These are phyloP conservation scores for Plemyria rubiginata DNA, from an alignment of 2,888 invertebrate species.

Conservation along the genomic window DNA sequence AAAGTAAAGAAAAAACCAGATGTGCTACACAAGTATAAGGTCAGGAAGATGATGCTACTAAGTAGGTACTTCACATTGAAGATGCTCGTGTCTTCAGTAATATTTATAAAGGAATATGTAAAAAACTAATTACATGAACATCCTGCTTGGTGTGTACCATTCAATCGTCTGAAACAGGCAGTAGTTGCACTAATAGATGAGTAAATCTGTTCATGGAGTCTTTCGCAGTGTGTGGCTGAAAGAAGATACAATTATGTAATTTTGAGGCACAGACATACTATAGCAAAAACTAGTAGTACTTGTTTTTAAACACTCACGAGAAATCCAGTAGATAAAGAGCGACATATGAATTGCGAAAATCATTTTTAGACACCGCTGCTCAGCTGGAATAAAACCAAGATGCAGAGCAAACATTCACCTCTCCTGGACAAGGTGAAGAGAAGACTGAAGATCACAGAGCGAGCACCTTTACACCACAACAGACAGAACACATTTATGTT, in stretches of 20 bases:
- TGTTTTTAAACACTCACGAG: conserved; percentile 25
- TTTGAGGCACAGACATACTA: not conserved
- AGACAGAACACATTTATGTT: too few species aligned
- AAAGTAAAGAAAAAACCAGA: too few species aligned
- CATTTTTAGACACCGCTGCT: conserved; percentile 19
- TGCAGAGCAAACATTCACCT: not conserved
- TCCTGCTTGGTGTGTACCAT: conserved; percentile 97
- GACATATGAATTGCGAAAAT: conserved; percentile 12
- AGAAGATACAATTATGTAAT: not conserved
- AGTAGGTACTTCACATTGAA: too few species aligned
- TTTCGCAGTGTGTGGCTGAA: conserved; percentile 77
- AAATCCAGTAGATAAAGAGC: conserved; percentile 22
- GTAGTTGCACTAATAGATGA: conserved; percentile 88
- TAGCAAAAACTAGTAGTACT: not conserved
- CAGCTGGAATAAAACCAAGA: not conserved
- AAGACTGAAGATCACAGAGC: too few species aligned
- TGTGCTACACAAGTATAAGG: too few species aligned
- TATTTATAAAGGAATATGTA: not conserved
- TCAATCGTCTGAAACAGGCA: conserved; percentile 95
- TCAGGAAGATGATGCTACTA: too few species aligned
- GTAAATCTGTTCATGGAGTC: conserved; percentile 93
- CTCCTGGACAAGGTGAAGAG: too few species aligned
- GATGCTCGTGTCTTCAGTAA: too few species aligned
- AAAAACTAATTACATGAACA: conserved; percentile 92
- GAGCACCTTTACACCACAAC: too few species aligned